A percentile compares a stretch with the other conserved stretches of the same genome.
phyloP scores from a whole-genome alignment of 2,888 invertebrate species.

The Pegoplata infirma region DNA sequence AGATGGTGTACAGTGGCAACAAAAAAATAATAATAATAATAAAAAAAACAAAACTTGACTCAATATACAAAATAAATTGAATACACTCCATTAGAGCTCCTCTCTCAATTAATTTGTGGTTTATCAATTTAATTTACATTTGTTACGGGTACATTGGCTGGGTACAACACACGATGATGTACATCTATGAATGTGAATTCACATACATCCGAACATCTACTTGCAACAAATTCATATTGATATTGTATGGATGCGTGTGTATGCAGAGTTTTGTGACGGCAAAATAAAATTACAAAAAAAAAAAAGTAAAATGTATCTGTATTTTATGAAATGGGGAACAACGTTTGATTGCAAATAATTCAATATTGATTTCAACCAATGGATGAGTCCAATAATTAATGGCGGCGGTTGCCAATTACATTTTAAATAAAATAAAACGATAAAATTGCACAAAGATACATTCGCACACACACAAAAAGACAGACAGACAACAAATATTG shows the following conservation, averaged over 20 bases:
- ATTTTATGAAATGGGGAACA: conserved; percentile 42
- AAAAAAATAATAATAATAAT: no score
- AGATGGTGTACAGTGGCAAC: not conserved
- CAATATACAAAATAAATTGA: conserved; percentile 58
- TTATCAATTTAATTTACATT: conserved; percentile 77
- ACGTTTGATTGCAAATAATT: conserved; percentile 62
- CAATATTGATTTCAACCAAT: conserved; percentile 62
- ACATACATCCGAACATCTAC: conserved; percentile 21
- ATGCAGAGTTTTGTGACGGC: conserved; percentile 38
- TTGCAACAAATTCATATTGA: conserved; percentile 21
- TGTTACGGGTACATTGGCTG: conserved; percentile 50
- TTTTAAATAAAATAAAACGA: conserved; percentile 34
- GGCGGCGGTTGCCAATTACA: conserved; percentile 56
- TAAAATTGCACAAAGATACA: not conserved
- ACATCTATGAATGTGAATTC: not conserved
- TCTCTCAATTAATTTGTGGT: conserved; percentile 77
- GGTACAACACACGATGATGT: not conserved
- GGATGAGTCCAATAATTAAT: conserved; percentile 58
- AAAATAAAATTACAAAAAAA: conserved; percentile 22
- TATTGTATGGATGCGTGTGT: not conserved
- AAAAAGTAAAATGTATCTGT: not conserved
- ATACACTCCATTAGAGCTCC: conserved; percentile 61
- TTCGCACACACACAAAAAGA: not conserved
- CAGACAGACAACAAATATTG: not conserved
- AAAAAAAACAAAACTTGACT: conserved; percentile 43